Base-by-base conservation (phyloP, 2,888 invertebrate genomes). In the Philonicus albiceps region DNA sequence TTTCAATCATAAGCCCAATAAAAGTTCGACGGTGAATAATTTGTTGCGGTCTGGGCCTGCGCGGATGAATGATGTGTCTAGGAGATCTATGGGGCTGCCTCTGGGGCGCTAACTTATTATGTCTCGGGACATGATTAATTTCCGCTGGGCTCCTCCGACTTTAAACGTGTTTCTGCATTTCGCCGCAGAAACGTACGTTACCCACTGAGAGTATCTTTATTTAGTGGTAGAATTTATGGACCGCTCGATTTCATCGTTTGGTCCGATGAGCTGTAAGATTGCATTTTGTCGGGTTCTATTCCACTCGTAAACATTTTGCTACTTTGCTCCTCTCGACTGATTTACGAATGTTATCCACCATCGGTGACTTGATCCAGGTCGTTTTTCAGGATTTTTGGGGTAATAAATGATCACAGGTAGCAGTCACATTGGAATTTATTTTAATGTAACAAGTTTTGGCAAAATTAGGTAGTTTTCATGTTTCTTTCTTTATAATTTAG, bases 1-100 rank as follows among this genome's bases (percentile, higher is more conserved):
- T 86, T 76, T 86, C 76, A 86, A 86, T 86, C 75, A 84, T 27
- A 73, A 31, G 72, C 84, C 84, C 19, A 73, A 73, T 40, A 43
- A 73, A 73, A 73, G 84, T 27, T 34, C 19, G 73, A 84, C 55
- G 73, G 19, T 84, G 84, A 84, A 84, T 84, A 84, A 84, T 73
- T 84, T 72, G 73, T 73, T 84, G 73, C 34, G 55, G 81, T 81
- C 64, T 78, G 78, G 43, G 78, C 19, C 43, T 78, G 43, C 78
- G 27, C 27, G 27, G 49, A 78, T 78, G 43, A 43, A 78, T 78
- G 78, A 78, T 78, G 78, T 78, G 78, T 78, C 78, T 78, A 78
- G 78, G 43, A 78, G 78, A 78, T 78, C 49, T 78, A 78, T 78
- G 22, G 37, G 16, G 22, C 30, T 78, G 78, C 78, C 78, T 78